phyloP scores from a whole-genome alignment of 2,797 vertebrate species.

The Tenualosa thibaudeaui region DNA sequence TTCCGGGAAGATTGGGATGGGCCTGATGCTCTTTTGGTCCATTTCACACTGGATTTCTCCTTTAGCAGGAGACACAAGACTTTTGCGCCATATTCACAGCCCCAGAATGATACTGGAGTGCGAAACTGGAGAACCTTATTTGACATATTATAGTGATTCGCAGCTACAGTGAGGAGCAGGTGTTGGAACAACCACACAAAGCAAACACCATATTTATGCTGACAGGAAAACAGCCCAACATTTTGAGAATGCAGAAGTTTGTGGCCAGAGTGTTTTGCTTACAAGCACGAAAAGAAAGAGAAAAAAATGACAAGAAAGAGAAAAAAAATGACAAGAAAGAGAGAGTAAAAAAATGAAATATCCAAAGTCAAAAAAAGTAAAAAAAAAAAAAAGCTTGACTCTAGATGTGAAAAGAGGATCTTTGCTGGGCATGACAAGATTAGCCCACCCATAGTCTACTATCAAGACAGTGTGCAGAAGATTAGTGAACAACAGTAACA shows the following conservation, averaged over 20 bases:
- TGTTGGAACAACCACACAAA: slow-evolving; percentile 9
- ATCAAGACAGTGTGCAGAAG: not conserved
- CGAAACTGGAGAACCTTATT: slow-evolving; percentile 24
- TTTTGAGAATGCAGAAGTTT: slow-evolving; percentile 31
- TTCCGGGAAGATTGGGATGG: no score
- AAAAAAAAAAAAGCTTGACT: not conserved
- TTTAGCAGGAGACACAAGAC: no score
- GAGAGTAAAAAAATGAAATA: no score
- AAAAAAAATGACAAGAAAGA: no score
- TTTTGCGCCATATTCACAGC: no score
- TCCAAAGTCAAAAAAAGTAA: no score
- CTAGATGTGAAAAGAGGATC: not conserved
- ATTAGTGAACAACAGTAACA: not conserved
- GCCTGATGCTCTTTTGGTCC: no score
- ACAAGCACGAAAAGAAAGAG: slow-evolving; percentile 5
- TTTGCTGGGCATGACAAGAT: not conserved
- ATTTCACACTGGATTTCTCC: no score
- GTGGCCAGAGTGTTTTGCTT: slow-evolving; percentile 21
- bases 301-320: no score
- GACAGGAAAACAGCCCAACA: slow-evolving; percentile 9
- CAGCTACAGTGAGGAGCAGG: slow-evolving; percentile 21
- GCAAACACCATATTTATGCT: no score
- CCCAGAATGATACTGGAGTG: slow-evolving; percentile 10
- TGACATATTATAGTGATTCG: not conserved
- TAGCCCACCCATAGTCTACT: not conserved